phyloP scores from a whole-genome alignment of 2,113 vertebrate genomes.

The Arvicanthis niloticus region DNA sequence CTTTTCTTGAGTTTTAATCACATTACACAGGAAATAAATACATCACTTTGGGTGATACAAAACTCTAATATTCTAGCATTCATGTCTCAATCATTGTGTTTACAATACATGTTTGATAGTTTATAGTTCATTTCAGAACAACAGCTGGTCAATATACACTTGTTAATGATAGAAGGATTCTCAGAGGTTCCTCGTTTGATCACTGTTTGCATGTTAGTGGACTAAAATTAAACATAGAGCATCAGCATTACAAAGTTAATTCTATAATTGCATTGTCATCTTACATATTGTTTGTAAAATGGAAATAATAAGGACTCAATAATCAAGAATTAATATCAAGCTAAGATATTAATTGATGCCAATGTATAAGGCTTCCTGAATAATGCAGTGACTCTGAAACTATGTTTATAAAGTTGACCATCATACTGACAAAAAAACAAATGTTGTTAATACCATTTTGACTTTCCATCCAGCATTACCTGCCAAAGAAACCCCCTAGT shows the following conservation, averaged over 20 bases:
- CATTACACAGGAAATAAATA: neutral
- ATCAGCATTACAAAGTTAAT: neutral
- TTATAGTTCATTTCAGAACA: slow-evolving; percentile 8
- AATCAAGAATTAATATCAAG: neutral
- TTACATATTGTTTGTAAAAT: neutral
- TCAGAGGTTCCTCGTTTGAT: neutral
- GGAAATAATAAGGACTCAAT: no score
- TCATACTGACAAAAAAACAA: neutral
- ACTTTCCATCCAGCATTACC: neutral
- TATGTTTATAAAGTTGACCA: neutral
- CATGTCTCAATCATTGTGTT: neutral
- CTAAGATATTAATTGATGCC: neutral
- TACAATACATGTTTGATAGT: neutral
- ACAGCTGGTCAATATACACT: neutral
- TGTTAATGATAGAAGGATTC: neutral
- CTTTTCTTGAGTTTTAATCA: neutral
- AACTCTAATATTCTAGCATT: neutral
- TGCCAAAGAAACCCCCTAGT: neutral
- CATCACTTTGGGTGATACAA: neutral
- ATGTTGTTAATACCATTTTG: neutral
- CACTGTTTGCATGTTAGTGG: neutral
- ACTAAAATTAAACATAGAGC: neutral
- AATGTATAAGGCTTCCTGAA: neutral
- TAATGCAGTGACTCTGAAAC: neutral
- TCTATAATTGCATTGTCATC: neutral